phyloP scores from a whole-genome alignment of 1,140 invertebrate species.

The Drosophila truncata region DNA sequence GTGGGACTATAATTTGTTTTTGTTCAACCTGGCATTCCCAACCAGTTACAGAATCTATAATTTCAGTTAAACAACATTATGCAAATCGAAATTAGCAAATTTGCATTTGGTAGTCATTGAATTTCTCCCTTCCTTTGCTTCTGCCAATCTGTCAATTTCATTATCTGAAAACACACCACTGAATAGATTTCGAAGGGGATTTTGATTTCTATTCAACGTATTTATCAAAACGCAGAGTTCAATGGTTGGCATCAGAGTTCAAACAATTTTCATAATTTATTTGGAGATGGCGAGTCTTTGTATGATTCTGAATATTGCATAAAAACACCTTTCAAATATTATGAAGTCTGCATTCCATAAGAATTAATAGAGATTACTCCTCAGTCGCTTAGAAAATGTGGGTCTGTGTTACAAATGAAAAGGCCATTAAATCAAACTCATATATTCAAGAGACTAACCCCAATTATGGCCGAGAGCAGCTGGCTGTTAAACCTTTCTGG shows the following conservation, averaged over 20 bases:
- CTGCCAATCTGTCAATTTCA: conserved; percentile 37
- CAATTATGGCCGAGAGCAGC: conserved; percentile 51
- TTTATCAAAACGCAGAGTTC: conserved; percentile 23
- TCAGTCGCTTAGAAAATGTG: conserved; percentile 1
- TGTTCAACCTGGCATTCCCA: conserved; percentile 28
- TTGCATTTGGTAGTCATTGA: conserved; percentile 38
- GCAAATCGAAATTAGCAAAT: conserved; percentile 41
- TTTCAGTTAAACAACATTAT: conserved; percentile 28
- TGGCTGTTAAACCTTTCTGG: conserved; percentile 40
- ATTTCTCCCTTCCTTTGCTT: conserved; percentile 27
- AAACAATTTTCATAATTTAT: conserved; percentile 33
- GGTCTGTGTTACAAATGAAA: conserved; percentile 39
- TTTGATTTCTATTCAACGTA: conserved; percentile 24
- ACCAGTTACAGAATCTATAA: conserved; percentile 46
- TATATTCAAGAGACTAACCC: conserved; percentile 24
- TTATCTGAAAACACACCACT: conserved; percentile 6
- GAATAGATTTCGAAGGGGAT: conserved; percentile 9
- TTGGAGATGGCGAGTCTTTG: conserved; percentile 1
- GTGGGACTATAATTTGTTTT: conserved; percentile 29
- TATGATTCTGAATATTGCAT: conserved; percentile 23
- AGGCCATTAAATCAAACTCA: conserved; percentile 36
- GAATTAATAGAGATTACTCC: conserved; percentile 1
- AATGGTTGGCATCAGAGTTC: conserved; percentile 21
- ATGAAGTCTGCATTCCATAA: neutral
- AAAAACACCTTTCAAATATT: conserved; percentile 11